A percentile compares a stretch with the other conserved stretches of the same genome.
Conservation (phyloP, 2,797 vertebrate genomes). For the Pygocentrus nattereri region DNA sequence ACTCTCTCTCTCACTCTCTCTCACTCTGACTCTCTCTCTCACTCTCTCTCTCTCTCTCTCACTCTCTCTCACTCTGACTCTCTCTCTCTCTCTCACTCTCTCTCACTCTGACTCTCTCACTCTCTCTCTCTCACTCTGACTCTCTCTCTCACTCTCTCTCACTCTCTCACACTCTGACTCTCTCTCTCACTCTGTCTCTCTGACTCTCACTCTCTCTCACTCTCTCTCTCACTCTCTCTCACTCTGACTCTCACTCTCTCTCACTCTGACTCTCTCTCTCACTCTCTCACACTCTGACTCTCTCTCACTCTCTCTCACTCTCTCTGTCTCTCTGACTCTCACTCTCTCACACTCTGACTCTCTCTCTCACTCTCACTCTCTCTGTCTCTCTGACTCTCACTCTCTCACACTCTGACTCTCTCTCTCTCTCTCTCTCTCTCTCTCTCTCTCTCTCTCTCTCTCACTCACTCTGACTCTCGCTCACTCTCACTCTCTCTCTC, state of each 20-base stretch:
- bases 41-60: neutral
- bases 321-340: neutral
- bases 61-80: slow-evolving; percentile 21
- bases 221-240: slow-evolving; percentile 19
- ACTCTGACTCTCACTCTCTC: too few relatives aligned
- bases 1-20: neutral
- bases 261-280: slow-evolving; percentile 7
- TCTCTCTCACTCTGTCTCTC: neutral
- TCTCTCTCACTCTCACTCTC: neutral
- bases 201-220: neutral
- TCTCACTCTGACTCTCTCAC: too few relatives aligned
- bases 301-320: slow-evolving; percentile 16
- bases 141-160: neutral
- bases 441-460: neutral
- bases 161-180: slow-evolving; percentile 54
- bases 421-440: slow-evolving; percentile 4
- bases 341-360: slow-evolving; percentile 54
- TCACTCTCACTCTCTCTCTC: too few relatives aligned
- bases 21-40: too few relatives aligned
- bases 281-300: slow-evolving; percentile 51
- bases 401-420: too few relatives aligned
- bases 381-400: too few relatives aligned
- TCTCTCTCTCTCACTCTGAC: slow-evolving; percentile 23
- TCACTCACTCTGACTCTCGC: too few relatives aligned
- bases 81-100: slow-evolving; percentile 25